Percentiles rank a stretch among this genome's conserved stretches.
Conservation (phyloP, 2,113 vertebrate genomes). For the Dolichotis patagonum region DNA sequence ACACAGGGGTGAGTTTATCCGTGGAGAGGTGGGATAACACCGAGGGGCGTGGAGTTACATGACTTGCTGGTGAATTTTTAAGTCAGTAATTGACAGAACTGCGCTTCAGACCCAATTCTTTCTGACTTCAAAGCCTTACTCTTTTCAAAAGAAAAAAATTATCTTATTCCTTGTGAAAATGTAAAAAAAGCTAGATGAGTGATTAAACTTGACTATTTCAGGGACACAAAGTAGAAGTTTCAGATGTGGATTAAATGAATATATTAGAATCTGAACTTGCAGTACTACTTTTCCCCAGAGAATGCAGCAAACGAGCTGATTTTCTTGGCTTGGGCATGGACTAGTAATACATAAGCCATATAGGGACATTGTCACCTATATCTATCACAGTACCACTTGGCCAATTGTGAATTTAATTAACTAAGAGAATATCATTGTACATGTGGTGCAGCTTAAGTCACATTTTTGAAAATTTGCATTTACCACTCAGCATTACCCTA, state of each 20-base stretch:
- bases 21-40: neutral
- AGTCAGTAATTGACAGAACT: neutral
- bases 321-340: neutral
- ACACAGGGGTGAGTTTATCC: neutral
- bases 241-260: neutral
- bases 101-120: neutral
- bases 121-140: neutral
- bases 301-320: neutral
- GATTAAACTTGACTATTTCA: slow-evolving; percentile 33
- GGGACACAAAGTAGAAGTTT: neutral
- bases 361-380: neutral
- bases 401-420: neutral
- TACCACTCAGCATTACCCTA: neutral
- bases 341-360: neutral
- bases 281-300: neutral
- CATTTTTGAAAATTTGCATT: neutral
- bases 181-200: neutral
- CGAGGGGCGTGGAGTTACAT: neutral
- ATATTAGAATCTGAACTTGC: neutral
- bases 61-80: neutral
- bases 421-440: neutral
- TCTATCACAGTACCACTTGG: neutral
- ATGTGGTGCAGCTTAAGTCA: neutral
- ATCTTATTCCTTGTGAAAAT: neutral
- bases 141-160: neutral